Evolutionary conservation across 2,113 vertebrate genomes (phyloP), one percentile per base, ranked within the genome.

Genomic region (Irena cyanogastra): DNA sequence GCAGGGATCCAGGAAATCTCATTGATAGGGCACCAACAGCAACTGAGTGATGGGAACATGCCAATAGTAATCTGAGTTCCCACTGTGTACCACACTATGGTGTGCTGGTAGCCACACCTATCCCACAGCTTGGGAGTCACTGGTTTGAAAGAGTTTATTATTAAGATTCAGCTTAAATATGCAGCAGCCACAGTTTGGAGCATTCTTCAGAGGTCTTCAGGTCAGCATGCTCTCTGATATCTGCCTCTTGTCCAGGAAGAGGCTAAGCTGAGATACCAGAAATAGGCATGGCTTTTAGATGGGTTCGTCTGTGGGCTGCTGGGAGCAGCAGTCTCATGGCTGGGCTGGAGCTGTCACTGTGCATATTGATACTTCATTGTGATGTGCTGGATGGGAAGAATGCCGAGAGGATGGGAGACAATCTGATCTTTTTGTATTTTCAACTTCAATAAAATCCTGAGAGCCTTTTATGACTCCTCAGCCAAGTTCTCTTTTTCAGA

Each of bases 361-460:
- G 90, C 83, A 61, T 93, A 21, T 52, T 7, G 41, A 19, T 56
- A 50, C 19, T 71, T 78, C 1, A 7, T 74, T 79, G 53, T 0
- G 4, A 54, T 47, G 13, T 53, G 76, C 88, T 91, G 79, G 68
- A 47, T 81, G 65, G 61, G 65, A 85, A 81, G n/a, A 72, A 66
- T 59, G 30, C 35, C 0, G 2, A 56, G 65, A 41, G 41, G 31
- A 19, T 88, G 61, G 78, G 89, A 83, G 82, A 94, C 78, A 74
- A 94, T 80, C 85, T 91, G 87, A 95, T 63, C 72, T 94, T 95
- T 93, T 95, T 92, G 33, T 82, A 84, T 88, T 79, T 93, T 59
- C 23, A 69, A 93, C 33, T 56, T 90, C 87, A 96, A 91, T 97
- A 97, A 97, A 97, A 93, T 79, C 57, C 52, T 87, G n/a, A 61